Evolutionary conservation across 2,888 invertebrate species (phyloP).

Genomic region (Dexiosoma caninum): DNA sequence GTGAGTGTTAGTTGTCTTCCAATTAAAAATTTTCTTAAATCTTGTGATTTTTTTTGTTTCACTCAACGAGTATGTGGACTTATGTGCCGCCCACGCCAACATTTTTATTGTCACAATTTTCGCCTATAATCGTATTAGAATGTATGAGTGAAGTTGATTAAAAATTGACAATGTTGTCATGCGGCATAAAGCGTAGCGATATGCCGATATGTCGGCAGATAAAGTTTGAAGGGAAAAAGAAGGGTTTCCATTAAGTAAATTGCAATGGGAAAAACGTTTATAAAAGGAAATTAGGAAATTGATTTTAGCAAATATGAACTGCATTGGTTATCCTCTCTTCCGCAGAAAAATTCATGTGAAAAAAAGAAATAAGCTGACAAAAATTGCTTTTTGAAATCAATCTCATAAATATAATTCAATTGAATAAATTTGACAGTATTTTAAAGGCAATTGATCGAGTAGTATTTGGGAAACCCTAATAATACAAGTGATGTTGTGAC

Average conservation of each 20-base stretch:
- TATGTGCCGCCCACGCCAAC: constrained; percentile 26
- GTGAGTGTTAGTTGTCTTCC: constrained; percentile 1
- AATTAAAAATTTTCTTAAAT: constrained; percentile 34
- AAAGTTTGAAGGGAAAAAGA: neutral
- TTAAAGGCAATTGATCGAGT: too few species aligned
- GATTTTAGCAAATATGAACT: too few species aligned
- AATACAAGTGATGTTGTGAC: neutral
- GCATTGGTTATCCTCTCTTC: too few species aligned
- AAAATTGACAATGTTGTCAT: constrained; percentile 55
- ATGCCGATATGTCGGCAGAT: neutral
- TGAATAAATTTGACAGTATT: too few species aligned
- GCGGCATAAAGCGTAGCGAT: constrained; percentile 34
- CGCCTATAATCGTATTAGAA: constrained; percentile 45
- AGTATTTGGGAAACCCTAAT: neutral
- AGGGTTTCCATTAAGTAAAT: constrained; percentile 21
- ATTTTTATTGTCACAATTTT: constrained; percentile 33
- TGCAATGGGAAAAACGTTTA: too few species aligned
- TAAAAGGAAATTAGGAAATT: too few species aligned
- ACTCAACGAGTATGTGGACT: neutral
- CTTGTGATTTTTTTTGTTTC: neutral
- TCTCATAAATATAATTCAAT: neutral
- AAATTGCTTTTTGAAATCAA: too few species aligned
- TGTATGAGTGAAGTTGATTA: constrained; percentile 53
- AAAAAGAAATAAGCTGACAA: too few species aligned
- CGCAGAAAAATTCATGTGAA: too few species aligned